These are phyloP conservation scores for Seira ritae DNA, from an alignment of 2,888 invertebrate genomes.

Conservation along the genomic window DNA sequence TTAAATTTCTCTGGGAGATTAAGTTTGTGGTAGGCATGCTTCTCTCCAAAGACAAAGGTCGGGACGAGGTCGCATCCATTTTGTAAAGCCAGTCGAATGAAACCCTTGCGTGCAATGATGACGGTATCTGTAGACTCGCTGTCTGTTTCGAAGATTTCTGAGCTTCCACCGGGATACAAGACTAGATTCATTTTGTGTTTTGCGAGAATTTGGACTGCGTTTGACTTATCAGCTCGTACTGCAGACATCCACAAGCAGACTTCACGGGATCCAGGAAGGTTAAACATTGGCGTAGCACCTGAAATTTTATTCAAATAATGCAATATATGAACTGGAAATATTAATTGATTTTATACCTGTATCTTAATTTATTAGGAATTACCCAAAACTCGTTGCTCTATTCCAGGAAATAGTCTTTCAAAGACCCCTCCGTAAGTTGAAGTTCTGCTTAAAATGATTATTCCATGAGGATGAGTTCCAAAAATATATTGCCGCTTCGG, in stretches of 20 bases:
- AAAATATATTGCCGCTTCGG: slow-evolving; percentile 55
- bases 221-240: slow-evolving; percentile 54
- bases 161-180: slow-evolving; percentile 54
- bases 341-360: too few species aligned
- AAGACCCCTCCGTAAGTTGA: slow-evolving; percentile 49
- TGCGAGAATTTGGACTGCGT: slow-evolving; percentile 38
- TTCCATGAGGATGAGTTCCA: slow-evolving; percentile 58
- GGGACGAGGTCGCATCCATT: slow-evolving; percentile 58
- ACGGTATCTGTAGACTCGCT: slow-evolving; percentile 51
- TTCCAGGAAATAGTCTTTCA: slow-evolving; percentile 52
- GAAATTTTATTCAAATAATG: neutral
- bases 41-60: slow-evolving; percentile 60
- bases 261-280: slow-evolving; percentile 52
- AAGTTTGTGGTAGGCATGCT: slow-evolving; percentile 59
- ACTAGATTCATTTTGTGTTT: slow-evolving; percentile 42
- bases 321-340: neutral
- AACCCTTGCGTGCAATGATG: slow-evolving; percentile 58
- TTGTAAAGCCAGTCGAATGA: slow-evolving; percentile 57
- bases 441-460: slow-evolving; percentile 45
- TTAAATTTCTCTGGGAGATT: slow-evolving; percentile 57
- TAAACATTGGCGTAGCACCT: slow-evolving; percentile 59
- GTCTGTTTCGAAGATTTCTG: slow-evolving; percentile 61
- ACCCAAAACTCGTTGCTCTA: slow-evolving; percentile 55
- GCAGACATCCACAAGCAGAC: slow-evolving; percentile 58
- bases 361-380: neutral